Percentiles rank a stretch among this genome's conserved stretches.
Evolutionary conservation across 2,113 vertebrate genomes (phyloP).

Genomic region (Tupaia tana): DNA sequence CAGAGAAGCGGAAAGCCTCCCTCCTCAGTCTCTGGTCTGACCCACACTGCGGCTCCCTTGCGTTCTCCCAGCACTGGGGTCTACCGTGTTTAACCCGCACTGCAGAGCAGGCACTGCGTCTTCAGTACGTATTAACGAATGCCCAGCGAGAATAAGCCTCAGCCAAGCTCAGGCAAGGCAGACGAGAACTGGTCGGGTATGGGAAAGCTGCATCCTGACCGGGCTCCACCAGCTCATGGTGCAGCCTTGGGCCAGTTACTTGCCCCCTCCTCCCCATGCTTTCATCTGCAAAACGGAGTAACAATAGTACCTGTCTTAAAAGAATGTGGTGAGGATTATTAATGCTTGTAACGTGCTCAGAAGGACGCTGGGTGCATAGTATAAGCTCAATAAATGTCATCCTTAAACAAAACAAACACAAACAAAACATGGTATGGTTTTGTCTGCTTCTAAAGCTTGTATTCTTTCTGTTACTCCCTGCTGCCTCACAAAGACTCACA

Average conservation of each 20-base stretch:
- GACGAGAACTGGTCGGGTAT: neutral
- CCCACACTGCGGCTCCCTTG: neutral
- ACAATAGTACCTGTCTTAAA: neutral
- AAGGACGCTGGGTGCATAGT: neutral
- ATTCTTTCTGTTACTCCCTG: neutral
- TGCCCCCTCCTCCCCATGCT: neutral
- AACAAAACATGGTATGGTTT: neutral
- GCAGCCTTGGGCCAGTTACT: neutral
- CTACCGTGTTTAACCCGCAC: neutral
- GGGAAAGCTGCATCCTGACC: neutral
- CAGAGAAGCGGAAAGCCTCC: neutral
- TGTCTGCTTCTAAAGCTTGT: constrained; percentile 1
- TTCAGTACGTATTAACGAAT: neutral
- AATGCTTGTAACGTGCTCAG: neutral
- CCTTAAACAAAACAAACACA: neutral
- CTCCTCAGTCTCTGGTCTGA: neutral
- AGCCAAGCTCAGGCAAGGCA: neutral
- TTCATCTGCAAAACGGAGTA: constrained; percentile 29
- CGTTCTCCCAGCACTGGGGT: neutral
- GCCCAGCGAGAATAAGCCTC: neutral
- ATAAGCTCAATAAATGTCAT: constrained; percentile 44
- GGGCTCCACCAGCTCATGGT: neutral
- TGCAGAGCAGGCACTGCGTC: neutral
- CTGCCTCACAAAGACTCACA: neutral
- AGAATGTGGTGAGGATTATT: neutral